Evolutionary conservation across 2,113 vertebrate genomes (phyloP).

Genomic region (Nycticebus coucang): DNA sequence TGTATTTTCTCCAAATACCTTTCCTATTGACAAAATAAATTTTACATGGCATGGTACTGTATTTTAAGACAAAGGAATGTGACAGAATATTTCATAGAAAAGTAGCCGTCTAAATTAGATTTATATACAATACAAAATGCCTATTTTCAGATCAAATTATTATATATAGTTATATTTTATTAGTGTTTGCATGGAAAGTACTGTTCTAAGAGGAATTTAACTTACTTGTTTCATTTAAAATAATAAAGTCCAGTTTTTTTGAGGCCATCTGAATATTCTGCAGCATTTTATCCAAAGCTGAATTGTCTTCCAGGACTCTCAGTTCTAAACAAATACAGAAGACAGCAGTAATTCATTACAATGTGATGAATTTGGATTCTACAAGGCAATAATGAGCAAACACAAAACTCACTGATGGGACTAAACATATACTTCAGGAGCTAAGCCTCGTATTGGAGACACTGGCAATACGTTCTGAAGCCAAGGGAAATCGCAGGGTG

Average conservation of each 20-base stretch:
- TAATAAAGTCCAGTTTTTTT: constrained; percentile 85
- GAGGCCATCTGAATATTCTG: constrained; percentile 92
- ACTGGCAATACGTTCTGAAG: neutral
- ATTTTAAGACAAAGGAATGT: constrained; percentile 40
- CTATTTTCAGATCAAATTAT: constrained; percentile 36
- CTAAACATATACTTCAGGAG: neutral
- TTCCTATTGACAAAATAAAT: neutral
- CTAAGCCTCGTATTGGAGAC: neutral
- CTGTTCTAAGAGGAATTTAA: constrained; percentile 63
- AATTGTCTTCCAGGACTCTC: constrained; percentile 91
- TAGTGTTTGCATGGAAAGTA: neutral
- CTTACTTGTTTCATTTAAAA: constrained; percentile 90
- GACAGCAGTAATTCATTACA: constrained; percentile 32
- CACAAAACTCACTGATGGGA: neutral
- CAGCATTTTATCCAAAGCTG: constrained; percentile 86
- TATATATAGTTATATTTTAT: constrained; percentile 5
- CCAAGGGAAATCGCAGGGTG: neutral
- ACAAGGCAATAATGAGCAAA: neutral
- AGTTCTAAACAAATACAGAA: constrained; percentile 84
- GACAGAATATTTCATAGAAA: constrained; percentile 22
- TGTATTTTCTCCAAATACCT: neutral
- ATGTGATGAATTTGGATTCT: constrained; percentile 14
- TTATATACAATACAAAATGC: neutral
- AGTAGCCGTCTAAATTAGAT: neutral
- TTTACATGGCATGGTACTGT: neutral